Percentiles rank a stretch among this genome's conserved stretches.
These are phyloP conservation scores for Cygnus atratus DNA, from an alignment of 2,113 vertebrate species.

Conservation along the genomic window DNA sequence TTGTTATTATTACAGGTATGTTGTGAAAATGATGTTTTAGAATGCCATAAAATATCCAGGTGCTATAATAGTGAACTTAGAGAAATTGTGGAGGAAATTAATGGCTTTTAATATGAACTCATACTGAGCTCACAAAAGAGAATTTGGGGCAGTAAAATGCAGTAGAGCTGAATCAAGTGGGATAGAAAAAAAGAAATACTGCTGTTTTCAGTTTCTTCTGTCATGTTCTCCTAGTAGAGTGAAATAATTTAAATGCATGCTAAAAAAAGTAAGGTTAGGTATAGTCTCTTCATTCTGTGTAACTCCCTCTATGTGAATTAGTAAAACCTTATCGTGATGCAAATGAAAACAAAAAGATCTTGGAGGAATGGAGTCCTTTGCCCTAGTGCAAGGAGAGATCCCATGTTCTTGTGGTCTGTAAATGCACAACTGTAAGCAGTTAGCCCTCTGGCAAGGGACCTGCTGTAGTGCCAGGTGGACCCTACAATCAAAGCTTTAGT, in stretches of 20 bases:
- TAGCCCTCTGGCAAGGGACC: neutral
- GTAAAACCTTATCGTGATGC: neutral
- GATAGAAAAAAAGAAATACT: neutral
- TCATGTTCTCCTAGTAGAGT: neutral
- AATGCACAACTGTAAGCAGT: neutral
- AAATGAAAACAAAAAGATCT: neutral
- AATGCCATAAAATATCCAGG: neutral
- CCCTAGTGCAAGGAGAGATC: neutral
- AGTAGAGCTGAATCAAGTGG: neutral
- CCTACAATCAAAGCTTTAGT: neutral
- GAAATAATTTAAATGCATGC: neutral
- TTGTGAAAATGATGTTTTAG: neutral
- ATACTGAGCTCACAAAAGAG: neutral
- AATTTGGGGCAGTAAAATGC: neutral
- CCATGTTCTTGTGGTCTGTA: neutral
- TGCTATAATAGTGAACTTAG: neutral
- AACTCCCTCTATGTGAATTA: neutral
- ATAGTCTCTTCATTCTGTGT: fast-evolving
- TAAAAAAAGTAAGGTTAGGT: neutral
- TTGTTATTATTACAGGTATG: neutral
- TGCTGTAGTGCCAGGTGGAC: neutral
- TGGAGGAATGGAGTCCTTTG: neutral
- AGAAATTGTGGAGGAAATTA: neutral
- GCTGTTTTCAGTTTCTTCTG: neutral
- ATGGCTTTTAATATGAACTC: neutral